Evolutionary conservation across 2,888 invertebrate species (phyloP).

Genomic region (Troglohyphantes excavatus): DNA sequence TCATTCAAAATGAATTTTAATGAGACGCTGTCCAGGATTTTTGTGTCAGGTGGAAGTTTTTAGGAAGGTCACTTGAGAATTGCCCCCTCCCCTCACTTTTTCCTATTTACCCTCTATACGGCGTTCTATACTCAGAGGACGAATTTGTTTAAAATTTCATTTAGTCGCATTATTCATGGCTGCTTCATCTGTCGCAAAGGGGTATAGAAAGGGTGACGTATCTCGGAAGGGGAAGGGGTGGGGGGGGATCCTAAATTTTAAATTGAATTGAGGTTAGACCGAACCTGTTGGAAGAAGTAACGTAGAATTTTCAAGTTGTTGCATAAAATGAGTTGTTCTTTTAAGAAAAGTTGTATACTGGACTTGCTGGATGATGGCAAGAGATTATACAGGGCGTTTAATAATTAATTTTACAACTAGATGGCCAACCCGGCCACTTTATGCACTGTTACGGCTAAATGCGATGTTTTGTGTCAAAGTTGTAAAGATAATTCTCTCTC

Average conservation of each 20-base stretch:
- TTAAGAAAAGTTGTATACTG: too few relatives aligned
- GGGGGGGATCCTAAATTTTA: neutral
- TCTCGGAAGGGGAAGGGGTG: too few relatives aligned
- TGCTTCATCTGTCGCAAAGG: neutral
- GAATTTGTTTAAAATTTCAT: constrained; percentile 74
- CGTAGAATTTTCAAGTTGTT: too few relatives aligned
- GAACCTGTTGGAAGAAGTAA: neutral
- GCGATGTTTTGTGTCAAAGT: too few relatives aligned
- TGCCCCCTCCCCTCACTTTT: constrained; percentile 19
- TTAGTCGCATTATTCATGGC: constrained; percentile 56
- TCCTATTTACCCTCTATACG: constrained; percentile 19
- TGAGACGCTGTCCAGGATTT: constrained; percentile 67
- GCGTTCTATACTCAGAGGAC: constrained; percentile 44
- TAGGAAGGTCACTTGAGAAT: constrained; percentile 35
- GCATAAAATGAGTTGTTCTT: too few relatives aligned
- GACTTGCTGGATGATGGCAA: too few relatives aligned
- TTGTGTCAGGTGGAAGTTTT: constrained; percentile 62
- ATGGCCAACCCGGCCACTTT: too few relatives aligned
- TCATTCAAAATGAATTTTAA: constrained; percentile 69
- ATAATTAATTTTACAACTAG: too few relatives aligned
- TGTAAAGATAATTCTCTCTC: too few relatives aligned
- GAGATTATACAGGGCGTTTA: too few relatives aligned
- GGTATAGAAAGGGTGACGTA: neutral
- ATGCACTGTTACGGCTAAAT: too few relatives aligned
- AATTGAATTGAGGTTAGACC: neutral